phyloP scores from a whole-genome alignment of 2,113 vertebrate genomes.

The Sturnira hondurensis region DNA sequence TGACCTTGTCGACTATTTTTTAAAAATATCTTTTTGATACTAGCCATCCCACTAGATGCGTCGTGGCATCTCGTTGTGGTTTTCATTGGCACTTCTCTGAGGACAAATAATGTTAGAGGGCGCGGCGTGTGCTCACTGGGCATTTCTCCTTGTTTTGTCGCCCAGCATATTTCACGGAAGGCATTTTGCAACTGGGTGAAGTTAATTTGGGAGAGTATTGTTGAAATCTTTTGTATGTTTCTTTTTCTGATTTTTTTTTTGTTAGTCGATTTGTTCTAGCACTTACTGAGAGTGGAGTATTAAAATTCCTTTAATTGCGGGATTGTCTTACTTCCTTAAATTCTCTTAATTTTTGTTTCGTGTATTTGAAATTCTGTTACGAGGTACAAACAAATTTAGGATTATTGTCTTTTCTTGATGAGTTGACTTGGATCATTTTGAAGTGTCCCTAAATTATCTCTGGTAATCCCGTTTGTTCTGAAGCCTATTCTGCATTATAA shows the following conservation, averaged over 20 bases:
- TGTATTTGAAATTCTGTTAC: background rate
- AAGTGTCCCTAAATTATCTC: slow-evolving; percentile 4
- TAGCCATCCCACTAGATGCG: background rate
- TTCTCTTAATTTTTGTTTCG: background rate
- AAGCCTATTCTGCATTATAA: background rate
- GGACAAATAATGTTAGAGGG: background rate
- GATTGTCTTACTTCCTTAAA: background rate
- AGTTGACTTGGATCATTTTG: slow-evolving; percentile 25
- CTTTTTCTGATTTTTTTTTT: background rate
- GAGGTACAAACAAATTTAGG: slow-evolving; percentile 2
- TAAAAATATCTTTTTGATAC: background rate
- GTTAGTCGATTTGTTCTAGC: background rate
- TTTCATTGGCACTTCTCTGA: background rate
- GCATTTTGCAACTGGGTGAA: background rate
- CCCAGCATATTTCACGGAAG: background rate
- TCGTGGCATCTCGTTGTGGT: background rate
- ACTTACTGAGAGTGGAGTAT: background rate
- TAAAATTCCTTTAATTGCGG: background rate
- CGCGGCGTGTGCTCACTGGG: background rate
- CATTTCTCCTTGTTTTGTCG: background rate
- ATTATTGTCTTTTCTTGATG: slow-evolving; percentile 7
- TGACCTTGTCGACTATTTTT: background rate
- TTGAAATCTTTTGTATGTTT: background rate
- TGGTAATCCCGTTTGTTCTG: background rate
- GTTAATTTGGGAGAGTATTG: background rate